phyloP scores from a whole-genome alignment of 2,113 vertebrate species.

The Noturus placidus region DNA sequence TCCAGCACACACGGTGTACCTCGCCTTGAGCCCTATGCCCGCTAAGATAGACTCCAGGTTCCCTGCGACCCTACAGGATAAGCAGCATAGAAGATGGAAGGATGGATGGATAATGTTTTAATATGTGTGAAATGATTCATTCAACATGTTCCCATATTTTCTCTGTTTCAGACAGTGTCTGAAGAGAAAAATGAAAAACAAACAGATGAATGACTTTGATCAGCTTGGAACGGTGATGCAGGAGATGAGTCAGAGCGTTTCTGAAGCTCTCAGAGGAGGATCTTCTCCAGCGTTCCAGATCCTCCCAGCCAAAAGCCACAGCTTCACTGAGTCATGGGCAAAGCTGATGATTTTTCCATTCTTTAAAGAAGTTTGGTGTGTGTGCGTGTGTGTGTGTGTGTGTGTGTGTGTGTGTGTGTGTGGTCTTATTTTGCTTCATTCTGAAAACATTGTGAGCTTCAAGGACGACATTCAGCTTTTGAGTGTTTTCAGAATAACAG shows the following conservation, averaged over 20 bases:
- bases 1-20: too few species aligned
- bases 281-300: background rate
- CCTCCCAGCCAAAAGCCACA: background rate
- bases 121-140: background rate
- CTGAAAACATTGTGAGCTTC: background rate
- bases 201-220: background rate
- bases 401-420: constrained; percentile 3
- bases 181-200: background rate
- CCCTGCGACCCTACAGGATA: too few species aligned
- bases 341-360: background rate
- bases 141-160: background rate
- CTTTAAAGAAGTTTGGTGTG: background rate
- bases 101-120: background rate
- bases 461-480: background rate
- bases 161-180: background rate
- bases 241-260: background rate
- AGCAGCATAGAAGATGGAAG: too few species aligned
- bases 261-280: background rate
- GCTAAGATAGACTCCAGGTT: too few species aligned
- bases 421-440: background rate
- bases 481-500: background rate
- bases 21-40: too few species aligned
- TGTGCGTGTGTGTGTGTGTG: background rate
- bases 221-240: background rate
- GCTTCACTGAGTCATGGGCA: background rate